Conservation (phyloP, 2,113 vertebrate species). For the Cinclus mexicanus region DNA sequence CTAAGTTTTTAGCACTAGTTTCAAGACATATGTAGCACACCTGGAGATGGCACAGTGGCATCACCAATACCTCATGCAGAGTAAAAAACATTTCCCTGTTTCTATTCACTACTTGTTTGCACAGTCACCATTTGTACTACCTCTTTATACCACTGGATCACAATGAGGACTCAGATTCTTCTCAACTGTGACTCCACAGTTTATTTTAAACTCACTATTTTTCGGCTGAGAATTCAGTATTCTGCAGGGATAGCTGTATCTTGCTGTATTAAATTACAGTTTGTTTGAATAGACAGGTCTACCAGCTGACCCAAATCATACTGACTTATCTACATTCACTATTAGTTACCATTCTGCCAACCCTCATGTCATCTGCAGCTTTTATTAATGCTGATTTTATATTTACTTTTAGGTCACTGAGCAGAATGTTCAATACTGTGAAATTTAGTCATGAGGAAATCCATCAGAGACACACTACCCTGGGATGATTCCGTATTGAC, state of each 20-base stretch:
- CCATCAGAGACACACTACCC: not conserved
- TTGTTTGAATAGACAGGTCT: constrained; percentile 41
- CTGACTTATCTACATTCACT: not conserved
- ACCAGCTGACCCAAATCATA: constrained; percentile 36
- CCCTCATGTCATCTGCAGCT: not conserved
- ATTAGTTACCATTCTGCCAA: constrained; percentile 22
- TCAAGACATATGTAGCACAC: not conserved
- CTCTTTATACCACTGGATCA: not conserved
- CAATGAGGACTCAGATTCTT: not conserved
- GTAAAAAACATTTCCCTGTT: not conserved
- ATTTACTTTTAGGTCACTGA: constrained; percentile 39
- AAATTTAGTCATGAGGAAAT: constrained; percentile 1
- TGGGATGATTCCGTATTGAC: not conserved
- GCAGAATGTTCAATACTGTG: constrained; percentile 6
- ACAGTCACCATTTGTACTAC: not conserved
- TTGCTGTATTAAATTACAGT: constrained; percentile 33
- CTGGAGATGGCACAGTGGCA: not conserved
- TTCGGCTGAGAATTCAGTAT: not conserved
- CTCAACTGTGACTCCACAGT: not conserved
- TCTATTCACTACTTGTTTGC: not conserved
- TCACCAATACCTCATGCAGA: not conserved
- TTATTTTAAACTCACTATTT: not conserved
- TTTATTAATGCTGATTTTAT: constrained; percentile 47
- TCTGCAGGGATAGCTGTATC: not conserved
- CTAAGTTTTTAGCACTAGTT: not conserved